Conservation (phyloP, 2,797 vertebrate genomes). For the Halcyon leucocephala region DNA sequence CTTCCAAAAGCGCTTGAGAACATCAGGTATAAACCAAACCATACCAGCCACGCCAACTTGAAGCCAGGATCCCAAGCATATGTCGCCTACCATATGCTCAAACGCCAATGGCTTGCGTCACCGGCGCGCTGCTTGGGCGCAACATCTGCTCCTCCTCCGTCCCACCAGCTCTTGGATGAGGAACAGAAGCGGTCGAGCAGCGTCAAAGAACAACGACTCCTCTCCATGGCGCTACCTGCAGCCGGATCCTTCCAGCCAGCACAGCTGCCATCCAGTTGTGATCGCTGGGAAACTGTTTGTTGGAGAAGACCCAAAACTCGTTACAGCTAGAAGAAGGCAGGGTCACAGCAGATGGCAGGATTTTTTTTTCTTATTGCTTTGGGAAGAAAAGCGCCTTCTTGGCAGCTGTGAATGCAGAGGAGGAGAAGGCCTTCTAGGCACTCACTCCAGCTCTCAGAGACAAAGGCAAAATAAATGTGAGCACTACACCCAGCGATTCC, state of each 20-base stretch:
- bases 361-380: background rate
- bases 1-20: background rate
- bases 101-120: rapidly evolving
- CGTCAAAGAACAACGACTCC: background rate
- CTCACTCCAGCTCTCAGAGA: background rate
- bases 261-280: background rate
- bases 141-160: background rate
- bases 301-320: background rate
- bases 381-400: background rate
- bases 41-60: rapidly evolving
- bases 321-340: background rate
- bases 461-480: background rate
- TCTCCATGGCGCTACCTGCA: background rate
- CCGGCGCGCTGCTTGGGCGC: rapidly evolving
- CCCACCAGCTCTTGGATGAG: background rate
- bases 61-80: background rate
- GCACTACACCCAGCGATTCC: background rate
- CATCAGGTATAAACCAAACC: background rate
- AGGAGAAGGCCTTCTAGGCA: background rate
- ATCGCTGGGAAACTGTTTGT: background rate
- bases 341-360: background rate
- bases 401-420: background rate
- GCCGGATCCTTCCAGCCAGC: background rate
- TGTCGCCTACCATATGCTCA: background rate
- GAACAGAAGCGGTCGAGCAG: background rate